Evolutionary conservation across 2,888 invertebrate species (phyloP).

Genomic region (Graphium colonna): DNA sequence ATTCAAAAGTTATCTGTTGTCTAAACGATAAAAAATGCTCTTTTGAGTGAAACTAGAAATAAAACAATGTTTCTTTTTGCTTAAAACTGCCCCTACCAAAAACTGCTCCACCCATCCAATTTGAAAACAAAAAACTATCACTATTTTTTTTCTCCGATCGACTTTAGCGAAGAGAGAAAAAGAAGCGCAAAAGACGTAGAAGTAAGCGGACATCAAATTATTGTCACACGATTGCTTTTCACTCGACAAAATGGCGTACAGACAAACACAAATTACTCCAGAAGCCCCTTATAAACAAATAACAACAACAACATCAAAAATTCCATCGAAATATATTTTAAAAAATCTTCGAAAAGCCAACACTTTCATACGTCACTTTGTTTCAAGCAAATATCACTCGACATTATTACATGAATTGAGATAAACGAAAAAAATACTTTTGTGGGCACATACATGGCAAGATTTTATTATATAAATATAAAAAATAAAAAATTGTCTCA

Average conservation of each 20-base stretch:
- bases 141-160: not conserved
- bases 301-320: constrained; percentile 49
- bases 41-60: too few relatives aligned
- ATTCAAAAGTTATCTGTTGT: too few relatives aligned
- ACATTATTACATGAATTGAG: not conserved
- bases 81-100: too few relatives aligned
- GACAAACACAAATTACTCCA: constrained; percentile 25
- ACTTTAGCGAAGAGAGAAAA: not conserved
- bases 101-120: too few relatives aligned
- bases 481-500: too few relatives aligned
- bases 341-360: constrained; percentile 51
- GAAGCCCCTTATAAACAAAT: constrained; percentile 28
- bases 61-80: too few relatives aligned
- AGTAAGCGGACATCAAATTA: too few relatives aligned
- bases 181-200: constrained; percentile 30
- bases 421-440: not conserved
- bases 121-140: too few relatives aligned
- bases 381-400: not conserved
- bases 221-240: constrained; percentile 65
- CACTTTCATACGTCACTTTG: not conserved
- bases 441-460: not conserved
- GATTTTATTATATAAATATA: too few relatives aligned
- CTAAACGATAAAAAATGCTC: too few relatives aligned
- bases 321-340: constrained; percentile 43
- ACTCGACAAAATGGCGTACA: constrained; percentile 30